Evolutionary conservation across 2,797 vertebrate species (phyloP), one percentile per base, ranked within the genome.

Genomic region (Myotis findleyi): DNA sequence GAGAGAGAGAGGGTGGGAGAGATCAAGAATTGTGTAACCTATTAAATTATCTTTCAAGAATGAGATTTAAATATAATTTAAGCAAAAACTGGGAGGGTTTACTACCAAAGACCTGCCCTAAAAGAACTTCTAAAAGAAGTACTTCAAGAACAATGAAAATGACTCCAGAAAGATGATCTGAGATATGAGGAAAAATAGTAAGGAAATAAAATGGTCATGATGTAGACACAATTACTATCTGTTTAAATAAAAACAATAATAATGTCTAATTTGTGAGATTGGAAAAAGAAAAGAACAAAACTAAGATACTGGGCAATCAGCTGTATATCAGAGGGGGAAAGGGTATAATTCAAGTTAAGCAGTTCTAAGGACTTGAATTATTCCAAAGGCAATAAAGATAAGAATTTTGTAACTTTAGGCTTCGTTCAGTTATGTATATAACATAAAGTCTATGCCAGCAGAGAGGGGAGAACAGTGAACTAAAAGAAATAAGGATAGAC

Each of bases 231-330:
- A 33, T 81, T 75, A 21, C 64, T 77, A 23, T 87, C 30, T 38
- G 5, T 73, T 71, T 87, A 66, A 87, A 68, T 57, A 53, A 47
- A 20, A 44, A 71, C 7, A 33, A 30, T 18, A 81, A 69, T 57
- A 69, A 80, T 87, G 11, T 51, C 66, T 79, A 55, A 64, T 33
- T 85, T 79, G 41, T 89, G 44, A 71, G 0, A 11, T 5, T 55
- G 64, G 23, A 71, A 80, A 91, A 44, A 80, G 64, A 36, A 90
- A 96, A 79, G 30, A 25, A 73, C 33, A 95, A 72, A 93, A 69
- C 12, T 71, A 80, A 88, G 6, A 69, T 44, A 76, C 9, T 33
- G 1, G 10, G 75, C n/a, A 91, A 88, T 53, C 3, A 6, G 14
- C 18, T 25, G 0, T 47, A 91, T 55, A 13, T 53, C 38, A 57